Evolutionary conservation across 1,140 invertebrate species (phyloP).

Genomic region (Samia ricini): DNA sequence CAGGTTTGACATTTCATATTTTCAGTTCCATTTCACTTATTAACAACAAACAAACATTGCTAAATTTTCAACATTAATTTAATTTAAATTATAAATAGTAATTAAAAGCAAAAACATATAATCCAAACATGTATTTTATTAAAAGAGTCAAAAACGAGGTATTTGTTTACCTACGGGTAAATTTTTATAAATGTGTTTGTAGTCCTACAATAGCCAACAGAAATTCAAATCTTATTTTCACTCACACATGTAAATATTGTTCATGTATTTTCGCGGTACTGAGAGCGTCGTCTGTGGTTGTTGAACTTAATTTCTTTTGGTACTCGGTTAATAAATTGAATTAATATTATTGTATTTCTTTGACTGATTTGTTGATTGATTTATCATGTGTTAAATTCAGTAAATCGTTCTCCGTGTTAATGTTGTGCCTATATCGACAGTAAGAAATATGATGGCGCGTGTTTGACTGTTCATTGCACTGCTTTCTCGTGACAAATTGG

Average conservation of each 20-base stretch:
- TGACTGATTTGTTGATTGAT: constrained; percentile 31
- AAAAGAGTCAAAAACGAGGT: too few relatives aligned
- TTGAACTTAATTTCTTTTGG: constrained; percentile 59
- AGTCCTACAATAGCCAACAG: background rate
- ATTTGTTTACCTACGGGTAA: too few relatives aligned
- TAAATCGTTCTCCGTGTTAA: constrained; percentile 12
- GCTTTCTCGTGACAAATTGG: constrained; percentile 59
- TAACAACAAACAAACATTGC: background rate
- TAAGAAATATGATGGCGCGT: constrained; percentile 60
- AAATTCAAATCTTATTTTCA: constrained; percentile 25
- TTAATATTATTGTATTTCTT: constrained; percentile 31
- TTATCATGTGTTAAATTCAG: constrained; percentile 19
- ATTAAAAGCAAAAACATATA: too few relatives aligned
- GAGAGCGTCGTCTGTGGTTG: constrained; percentile 51
- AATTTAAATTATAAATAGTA: too few relatives aligned
- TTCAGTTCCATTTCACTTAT: background rate
- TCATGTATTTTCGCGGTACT: constrained; percentile 64
- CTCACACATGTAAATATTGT: constrained; percentile 40
- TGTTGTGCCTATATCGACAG: constrained; percentile 13
- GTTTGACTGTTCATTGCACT: constrained; percentile 47
- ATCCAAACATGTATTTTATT: too few relatives aligned
- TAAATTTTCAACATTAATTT: too few relatives aligned
- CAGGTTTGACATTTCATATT: background rate
- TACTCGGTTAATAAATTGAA: constrained; percentile 33
- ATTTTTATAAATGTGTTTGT: background rate